phyloP scores from a whole-genome alignment of 2,888 invertebrate species.

The Spodoptera exigua region DNA sequence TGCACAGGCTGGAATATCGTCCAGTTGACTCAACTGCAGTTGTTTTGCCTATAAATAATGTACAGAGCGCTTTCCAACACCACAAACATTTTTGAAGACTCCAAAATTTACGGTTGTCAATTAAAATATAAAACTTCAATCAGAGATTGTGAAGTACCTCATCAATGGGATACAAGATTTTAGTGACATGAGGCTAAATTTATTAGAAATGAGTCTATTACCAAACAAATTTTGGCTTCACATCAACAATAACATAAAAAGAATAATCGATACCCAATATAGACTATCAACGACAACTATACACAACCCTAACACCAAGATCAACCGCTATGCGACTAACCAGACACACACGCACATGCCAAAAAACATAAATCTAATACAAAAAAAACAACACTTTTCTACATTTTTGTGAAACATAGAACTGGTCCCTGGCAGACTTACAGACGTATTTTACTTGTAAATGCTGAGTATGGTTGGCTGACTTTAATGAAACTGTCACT shows the following conservation, averaged over 20 bases:
- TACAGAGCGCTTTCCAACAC: background rate
- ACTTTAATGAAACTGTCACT: slow-evolving; percentile 62
- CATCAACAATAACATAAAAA: background rate
- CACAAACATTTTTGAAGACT: background rate
- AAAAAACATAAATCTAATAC: background rate
- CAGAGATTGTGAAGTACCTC: no score
- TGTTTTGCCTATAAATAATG: slow-evolving; percentile 9
- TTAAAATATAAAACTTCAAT: no score
- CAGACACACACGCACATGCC: no score
- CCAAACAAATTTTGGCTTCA: no score
- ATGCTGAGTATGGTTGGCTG: slow-evolving; percentile 57
- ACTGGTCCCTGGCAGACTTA: slow-evolving; percentile 27
- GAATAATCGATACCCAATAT: background rate
- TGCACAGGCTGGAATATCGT: slow-evolving; percentile 13
- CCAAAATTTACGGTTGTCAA: background rate
- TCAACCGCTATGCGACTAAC: no score
- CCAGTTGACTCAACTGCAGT: slow-evolving; percentile 3
- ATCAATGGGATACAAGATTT: no score
- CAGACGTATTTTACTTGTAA: slow-evolving; percentile 60
- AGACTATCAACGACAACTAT: background rate
- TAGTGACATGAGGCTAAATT: no score
- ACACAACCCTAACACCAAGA: no score
- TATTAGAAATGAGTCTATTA: no score
- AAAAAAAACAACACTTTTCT: slow-evolving; percentile 7
- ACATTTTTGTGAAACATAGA: slow-evolving; percentile 38